Conservation (phyloP, 2,888 invertebrate species). For the Theretra japonica region DNA sequence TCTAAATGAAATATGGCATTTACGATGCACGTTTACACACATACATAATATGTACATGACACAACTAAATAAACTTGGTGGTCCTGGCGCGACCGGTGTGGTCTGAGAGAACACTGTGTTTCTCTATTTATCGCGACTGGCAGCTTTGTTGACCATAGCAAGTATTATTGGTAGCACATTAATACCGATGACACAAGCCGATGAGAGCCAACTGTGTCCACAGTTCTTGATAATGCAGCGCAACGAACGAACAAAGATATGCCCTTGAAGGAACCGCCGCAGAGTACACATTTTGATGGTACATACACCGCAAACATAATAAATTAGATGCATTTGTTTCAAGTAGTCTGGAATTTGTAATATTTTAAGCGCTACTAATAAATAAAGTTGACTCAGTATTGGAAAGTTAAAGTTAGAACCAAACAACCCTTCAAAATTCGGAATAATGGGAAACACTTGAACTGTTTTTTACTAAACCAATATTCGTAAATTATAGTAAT, state of each 20-base stretch:
- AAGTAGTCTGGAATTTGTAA: constrained; percentile 48
- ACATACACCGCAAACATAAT: constrained; percentile 46
- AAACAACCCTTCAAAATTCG: background rate
- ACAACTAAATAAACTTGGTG: constrained; percentile 43
- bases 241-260: constrained; percentile 70
- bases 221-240: constrained; percentile 70
- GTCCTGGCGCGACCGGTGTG: constrained; percentile 63
- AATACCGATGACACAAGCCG: constrained; percentile 82
- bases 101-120: constrained; percentile 70
- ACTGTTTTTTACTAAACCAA: background rate
- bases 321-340: constrained; percentile 63
- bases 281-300: constrained; percentile 45
- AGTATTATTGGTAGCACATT: constrained; percentile 79
- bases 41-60: constrained; percentile 28
- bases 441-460: constrained; percentile 2
- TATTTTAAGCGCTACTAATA: constrained; percentile 26
- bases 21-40: background rate
- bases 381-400: constrained; percentile 18
- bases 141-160: constrained; percentile 76
- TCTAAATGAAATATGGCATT: background rate
- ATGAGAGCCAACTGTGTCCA: constrained; percentile 82
- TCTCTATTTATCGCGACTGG: constrained; percentile 71
- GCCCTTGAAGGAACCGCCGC: constrained; percentile 71
- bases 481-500: too few species aligned
- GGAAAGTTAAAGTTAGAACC: background rate